phyloP scores from a whole-genome alignment of 2,113 vertebrate genomes.

The Hylia prasina region DNA sequence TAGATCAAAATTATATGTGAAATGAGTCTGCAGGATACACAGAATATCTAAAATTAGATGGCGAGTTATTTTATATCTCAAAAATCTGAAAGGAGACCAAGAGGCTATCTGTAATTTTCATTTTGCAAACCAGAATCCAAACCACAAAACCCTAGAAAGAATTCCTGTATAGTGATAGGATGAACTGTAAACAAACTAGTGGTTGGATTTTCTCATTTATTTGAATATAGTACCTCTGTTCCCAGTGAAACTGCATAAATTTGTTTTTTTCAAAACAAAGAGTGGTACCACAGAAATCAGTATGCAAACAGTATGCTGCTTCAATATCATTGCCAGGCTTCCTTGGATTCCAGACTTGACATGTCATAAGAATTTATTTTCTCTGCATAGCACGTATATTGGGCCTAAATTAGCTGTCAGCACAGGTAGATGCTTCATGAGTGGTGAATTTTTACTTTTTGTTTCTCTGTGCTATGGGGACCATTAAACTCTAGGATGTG shows the following conservation, averaged over 20 bases:
- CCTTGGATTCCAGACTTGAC: not conserved
- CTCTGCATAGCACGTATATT: not conserved
- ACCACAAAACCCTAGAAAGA: not conserved
- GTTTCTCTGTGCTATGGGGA: not conserved
- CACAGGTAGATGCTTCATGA: not conserved
- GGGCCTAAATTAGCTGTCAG: constrained; percentile 14
- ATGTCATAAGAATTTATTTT: constrained; percentile 18
- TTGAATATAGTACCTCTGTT: not conserved
- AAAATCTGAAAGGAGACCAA: not conserved
- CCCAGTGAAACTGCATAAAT: not conserved
- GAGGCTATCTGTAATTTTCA: not conserved
- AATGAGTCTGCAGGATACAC: not conserved
- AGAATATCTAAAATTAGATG: not conserved
- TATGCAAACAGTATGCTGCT: not conserved
- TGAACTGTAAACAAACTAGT: not conserved
- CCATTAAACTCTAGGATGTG: not conserved
- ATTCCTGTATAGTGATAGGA: not conserved
- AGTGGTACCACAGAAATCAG: not conserved
- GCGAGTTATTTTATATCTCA: not conserved
- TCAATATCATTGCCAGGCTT: not conserved
- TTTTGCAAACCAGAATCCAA: not conserved
- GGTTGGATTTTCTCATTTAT: not conserved
- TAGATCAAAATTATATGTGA: not conserved
- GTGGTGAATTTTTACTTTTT: not conserved
- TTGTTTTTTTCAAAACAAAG: not conserved